Base-by-base conservation (phyloP, 2,113 vertebrate genomes). In the Lutjanus erythropterus region DNA sequence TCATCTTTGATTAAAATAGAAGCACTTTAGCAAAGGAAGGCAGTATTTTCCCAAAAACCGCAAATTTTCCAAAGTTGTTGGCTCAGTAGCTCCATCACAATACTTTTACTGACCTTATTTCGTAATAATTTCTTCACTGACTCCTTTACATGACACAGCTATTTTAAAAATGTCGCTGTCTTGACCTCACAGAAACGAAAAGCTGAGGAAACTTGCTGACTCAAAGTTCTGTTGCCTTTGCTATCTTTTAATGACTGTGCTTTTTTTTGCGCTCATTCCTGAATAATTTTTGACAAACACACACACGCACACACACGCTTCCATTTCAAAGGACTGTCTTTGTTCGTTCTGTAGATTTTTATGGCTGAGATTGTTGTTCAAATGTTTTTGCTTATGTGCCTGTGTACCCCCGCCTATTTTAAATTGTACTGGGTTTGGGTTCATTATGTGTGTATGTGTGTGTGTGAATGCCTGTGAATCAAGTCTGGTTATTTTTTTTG, bases 181-280 rank as follows among this genome's bases (percentile, higher is more conserved):
- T 14, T 0, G 15, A 33, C 7, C 5, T 33, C 9, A 9, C 4
- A 37, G 8, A 46, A 9, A 14, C 33, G 7, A 27, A n/a, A 55
- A 9, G 21, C 1, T 53, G 18, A 33, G 66, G 33, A 27, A 50
- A 39, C 69, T 66, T 21, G 1, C 33, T 29, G 44, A 41, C 29
- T 46, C 46, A 31, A 59, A 29, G 9, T 60, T 74, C 23, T 62
- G 66, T 68, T 84, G 76, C 67, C 66, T 79, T 85, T 19, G 29
- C 10, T 29, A 2, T 77, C n/a, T 53, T 72, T 33, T 66, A 16
- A 37, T 50, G 46, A 68, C 69, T 67, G 35, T 72, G 33, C 29
- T 8, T 50, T 21, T 41, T 31, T 58, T 39, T 49, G 16, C 73
- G 21, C 50, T 83, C 70, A 88, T 82, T 82, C 71, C 78, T 86